A percentile compares a stretch with the other conserved stretches of the same genome.
Evolutionary conservation across 1,140 invertebrate genomes (phyloP).

Genomic region (Lasioglossum albipes): DNA sequence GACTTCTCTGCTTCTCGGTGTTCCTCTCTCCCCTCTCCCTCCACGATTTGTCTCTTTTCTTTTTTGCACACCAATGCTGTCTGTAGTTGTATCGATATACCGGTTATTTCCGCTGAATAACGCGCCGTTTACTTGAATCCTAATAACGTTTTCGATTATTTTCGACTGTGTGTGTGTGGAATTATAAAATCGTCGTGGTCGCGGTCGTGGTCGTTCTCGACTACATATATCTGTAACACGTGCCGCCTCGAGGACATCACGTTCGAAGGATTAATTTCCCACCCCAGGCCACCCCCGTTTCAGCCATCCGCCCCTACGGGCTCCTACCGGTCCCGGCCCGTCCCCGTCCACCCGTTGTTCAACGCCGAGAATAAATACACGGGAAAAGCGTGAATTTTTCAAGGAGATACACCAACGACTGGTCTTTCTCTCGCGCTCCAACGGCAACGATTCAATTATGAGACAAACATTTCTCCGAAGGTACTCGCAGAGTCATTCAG

Average conservation of each 20-base stretch:
- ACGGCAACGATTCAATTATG: slow-evolving; percentile 52
- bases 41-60: neutral
- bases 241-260: slow-evolving; percentile 31
- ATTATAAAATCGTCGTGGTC: neutral
- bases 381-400: slow-evolving; percentile 21
- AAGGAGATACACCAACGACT: neutral
- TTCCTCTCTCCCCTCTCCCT: no score
- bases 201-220: neutral
- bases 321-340: neutral
- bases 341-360: neutral
- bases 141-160: neutral
- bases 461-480: slow-evolving; percentile 9
- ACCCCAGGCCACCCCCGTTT: no score
- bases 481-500: slow-evolving; percentile 2
- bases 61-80: neutral
- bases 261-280: slow-evolving; percentile 32
- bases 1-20: no score
- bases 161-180: neutral
- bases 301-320: no score
- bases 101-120: neutral
- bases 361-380: slow-evolving; percentile 14
- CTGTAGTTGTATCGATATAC: neutral
- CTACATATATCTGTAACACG: slow-evolving; percentile 18
- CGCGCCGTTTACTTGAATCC: neutral
- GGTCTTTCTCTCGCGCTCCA: neutral